phyloP scores from a whole-genome alignment of 2,797 vertebrate genomes.

The Urocyon cinereoargenteus region DNA sequence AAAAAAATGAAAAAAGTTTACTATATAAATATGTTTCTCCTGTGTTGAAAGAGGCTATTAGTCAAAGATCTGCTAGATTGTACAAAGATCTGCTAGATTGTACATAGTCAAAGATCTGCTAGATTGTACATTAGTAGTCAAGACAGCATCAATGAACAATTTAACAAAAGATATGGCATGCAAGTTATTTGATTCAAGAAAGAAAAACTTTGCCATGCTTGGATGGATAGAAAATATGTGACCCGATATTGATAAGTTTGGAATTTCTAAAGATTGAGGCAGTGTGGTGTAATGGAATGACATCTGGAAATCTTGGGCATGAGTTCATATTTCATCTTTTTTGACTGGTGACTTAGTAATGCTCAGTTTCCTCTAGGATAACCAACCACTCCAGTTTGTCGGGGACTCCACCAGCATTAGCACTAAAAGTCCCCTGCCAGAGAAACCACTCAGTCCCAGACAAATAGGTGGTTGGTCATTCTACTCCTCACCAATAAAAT shows the following conservation, averaged over 20 bases:
- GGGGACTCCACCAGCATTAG: neutral
- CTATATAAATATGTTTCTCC: neutral
- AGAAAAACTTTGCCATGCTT: slow-evolving; percentile 27
- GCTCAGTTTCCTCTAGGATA: neutral
- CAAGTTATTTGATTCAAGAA: neutral
- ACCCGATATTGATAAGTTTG: neutral
- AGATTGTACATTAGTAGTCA: neutral
- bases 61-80: neutral
- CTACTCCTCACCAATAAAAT: neutral
- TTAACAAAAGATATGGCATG: neutral
- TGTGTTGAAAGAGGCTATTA: neutral
- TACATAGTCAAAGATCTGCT: neutral
- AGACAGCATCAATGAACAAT: neutral
- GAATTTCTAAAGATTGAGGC: neutral
- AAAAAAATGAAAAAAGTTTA: neutral
- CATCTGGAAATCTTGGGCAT: neutral
- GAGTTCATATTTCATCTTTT: neutral
- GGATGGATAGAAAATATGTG: neutral
- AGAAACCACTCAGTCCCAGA: neutral
- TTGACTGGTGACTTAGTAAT: neutral
- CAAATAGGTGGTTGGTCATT: neutral
- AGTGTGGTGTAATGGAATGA: neutral
- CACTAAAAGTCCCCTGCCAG: neutral
- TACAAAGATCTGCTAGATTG: neutral
- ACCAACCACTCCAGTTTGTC: neutral